A percentile compares a stretch with the other conserved stretches of the same genome.
These are phyloP conservation scores for Beaufortia kweichowensis DNA, from an alignment of 2,113 vertebrate species.

Conservation along the genomic window DNA sequence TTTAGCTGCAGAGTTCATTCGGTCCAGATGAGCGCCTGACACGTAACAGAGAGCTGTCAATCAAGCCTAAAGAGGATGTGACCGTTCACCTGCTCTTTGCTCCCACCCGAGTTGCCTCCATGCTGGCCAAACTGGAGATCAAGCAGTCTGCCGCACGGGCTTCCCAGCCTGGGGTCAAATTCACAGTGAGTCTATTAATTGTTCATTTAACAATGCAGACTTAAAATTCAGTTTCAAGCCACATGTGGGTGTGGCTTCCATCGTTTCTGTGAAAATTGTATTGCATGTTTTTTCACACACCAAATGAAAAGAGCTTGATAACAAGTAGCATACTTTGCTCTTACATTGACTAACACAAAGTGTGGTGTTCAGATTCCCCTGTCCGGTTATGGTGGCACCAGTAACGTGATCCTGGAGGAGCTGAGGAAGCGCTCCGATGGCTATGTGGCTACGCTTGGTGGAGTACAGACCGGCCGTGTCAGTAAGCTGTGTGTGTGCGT, in stretches of 20 bases:
- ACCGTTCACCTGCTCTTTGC: slow-evolving; percentile 85
- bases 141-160: slow-evolving; percentile 84
- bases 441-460: slow-evolving; percentile 78
- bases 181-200: slow-evolving; percentile 79
- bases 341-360: not conserved
- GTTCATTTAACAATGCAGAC: too few relatives aligned
- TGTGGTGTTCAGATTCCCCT: slow-evolving; percentile 81
- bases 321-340: not conserved
- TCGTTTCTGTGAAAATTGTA: too few relatives aligned
- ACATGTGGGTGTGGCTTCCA: too few relatives aligned
- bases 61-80: slow-evolving; percentile 85
- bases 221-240: too few relatives aligned
- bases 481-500: slow-evolving; percentile 79
- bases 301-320: too few relatives aligned
- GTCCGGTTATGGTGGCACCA: slow-evolving; percentile 93
- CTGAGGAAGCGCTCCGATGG: slow-evolving; percentile 82
- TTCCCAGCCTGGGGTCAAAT: slow-evolving; percentile 88
- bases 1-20: slow-evolving; percentile 89
- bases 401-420: slow-evolving; percentile 89
- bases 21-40: slow-evolving; percentile 85
- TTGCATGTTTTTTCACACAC: too few relatives aligned
- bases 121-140: slow-evolving; percentile 95
- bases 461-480: slow-evolving; percentile 67
- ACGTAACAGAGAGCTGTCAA: slow-evolving; percentile 83
- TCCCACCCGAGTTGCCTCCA: slow-evolving; percentile 88